Evolutionary conservation across 2,888 invertebrate species (phyloP), one percentile per base, ranked within the genome.

Genomic region (Lasiommata megera): DNA sequence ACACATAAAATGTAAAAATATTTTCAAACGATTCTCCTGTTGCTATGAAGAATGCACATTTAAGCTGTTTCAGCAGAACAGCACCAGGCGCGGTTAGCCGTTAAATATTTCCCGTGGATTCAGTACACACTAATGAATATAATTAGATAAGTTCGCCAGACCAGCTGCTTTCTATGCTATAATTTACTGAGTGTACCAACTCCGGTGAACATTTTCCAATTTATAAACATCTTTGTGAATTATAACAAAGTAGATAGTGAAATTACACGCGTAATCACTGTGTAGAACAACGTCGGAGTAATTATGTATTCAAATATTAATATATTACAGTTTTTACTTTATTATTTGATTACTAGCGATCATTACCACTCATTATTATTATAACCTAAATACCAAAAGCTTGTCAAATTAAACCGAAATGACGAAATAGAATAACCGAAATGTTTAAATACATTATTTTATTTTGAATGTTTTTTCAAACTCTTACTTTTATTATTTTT

Each of bases 61-160:
- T 2, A 9, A 50, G 37, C 12, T 6, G 14, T 23, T 50, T 50
- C 3, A n/a, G 37, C 9, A 34, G 3, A 36, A 48, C 9, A 37
- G 51, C 16, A 11, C 17, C 12, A 16, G 28, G 53, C 34, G 37
- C 38, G 36, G 29, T 16, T 56, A 36, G 37, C 47, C 54, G 54
- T 54, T 43, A 52, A 55, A 55, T 58, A 51, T 53, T 62, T 50
- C 44, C 28, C 38, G 59, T 38, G 18, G 51, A 46, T 43, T 51
- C 18, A 31, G 51, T 52, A 56, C 37, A 43, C 54, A 41, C 56
- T 54, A 62, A 56, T 56, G 50, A 58, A 59, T 47, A 59, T 59
- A 62, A 62, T 59, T 59, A 56, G 46, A 54, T 62, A 62, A 46
- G 43, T 56, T 59, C 46, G 29, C 51, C 53, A 29, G 31, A 51